A percentile compares a stretch with the other conserved stretches of the same genome.
These are phyloP conservation scores for Oligia latruncula DNA, from an alignment of 2,888 invertebrate genomes.

Conservation along the genomic window DNA sequence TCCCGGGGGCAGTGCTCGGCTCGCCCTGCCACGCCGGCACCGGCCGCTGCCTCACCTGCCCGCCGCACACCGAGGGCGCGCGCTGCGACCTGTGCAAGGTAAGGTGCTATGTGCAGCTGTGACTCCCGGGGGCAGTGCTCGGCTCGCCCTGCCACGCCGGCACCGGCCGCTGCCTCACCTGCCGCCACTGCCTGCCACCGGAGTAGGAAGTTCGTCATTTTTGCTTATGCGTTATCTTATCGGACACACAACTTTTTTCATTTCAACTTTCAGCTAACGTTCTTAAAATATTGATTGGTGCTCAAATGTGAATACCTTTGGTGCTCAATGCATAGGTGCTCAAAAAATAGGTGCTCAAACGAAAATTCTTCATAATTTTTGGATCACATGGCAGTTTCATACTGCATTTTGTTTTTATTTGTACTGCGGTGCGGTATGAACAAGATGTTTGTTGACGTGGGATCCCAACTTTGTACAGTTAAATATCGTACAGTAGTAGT, in stretches of 20 bases:
- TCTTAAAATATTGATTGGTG: too few relatives aligned
- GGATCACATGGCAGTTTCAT: too few relatives aligned
- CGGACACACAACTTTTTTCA: background rate
- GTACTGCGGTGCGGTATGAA: too few relatives aligned
- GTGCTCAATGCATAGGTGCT: too few relatives aligned
- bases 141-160: background rate
- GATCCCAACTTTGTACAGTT: too few relatives aligned
- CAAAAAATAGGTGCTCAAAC: too few relatives aligned
- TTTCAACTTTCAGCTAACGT: too few relatives aligned
- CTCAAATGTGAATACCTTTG: too few relatives aligned
- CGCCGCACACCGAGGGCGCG: slow-evolving; percentile 91
- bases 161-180: background rate
- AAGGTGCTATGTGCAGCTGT: background rate
- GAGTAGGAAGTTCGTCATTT: background rate
- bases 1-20: background rate
- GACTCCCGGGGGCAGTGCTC: background rate
- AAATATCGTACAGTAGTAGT: too few relatives aligned
- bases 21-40: background rate
- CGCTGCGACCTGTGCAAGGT: slow-evolving; percentile 91
- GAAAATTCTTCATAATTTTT: too few relatives aligned
- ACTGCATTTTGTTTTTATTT: too few relatives aligned
- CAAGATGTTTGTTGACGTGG: too few relatives aligned
- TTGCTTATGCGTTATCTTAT: background rate
- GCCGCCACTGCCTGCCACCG: background rate
- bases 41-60: slow-evolving; percentile 91